phyloP scores from a whole-genome alignment of 2,888 invertebrate genomes.

The Psococerastis gibbosa region DNA sequence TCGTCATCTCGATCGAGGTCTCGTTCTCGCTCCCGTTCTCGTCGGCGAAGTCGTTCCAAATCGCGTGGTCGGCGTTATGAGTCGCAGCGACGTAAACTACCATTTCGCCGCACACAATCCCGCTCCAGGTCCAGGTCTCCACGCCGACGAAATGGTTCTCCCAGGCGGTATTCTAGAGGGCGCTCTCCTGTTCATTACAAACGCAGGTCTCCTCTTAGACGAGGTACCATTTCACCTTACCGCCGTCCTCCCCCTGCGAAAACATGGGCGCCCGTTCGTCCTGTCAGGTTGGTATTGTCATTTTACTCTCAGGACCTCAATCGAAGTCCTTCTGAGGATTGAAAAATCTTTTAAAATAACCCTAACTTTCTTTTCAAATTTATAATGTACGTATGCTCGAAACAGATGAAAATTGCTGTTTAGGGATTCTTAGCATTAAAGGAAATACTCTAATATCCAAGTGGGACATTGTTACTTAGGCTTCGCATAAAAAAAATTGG shows the following conservation, averaged over 20 bases:
- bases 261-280: neutral
- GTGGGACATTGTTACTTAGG: too few species aligned
- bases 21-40: constrained; percentile 22
- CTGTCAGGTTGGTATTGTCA: too few species aligned
- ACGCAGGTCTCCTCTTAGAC: neutral
- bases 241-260: neutral
- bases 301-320: too few species aligned
- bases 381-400: too few species aligned
- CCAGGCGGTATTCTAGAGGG: neutral
- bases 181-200: neutral
- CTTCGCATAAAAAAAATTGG: too few species aligned
- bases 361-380: too few species aligned
- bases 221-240: too few species aligned
- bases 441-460: too few species aligned
- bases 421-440: too few species aligned
- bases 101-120: constrained; percentile 8
- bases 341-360: neutral
- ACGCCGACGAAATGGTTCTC: neutral
- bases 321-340: neutral
- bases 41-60: constrained; percentile 14
- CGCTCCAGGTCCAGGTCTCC: constrained; percentile 14
- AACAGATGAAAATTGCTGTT: too few species aligned
- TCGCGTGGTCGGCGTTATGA: too few species aligned
- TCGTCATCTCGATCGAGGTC: constrained; percentile 8
- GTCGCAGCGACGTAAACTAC: constrained; percentile 6